Evolutionary conservation across 2,113 vertebrate genomes (phyloP).

Genomic region (Lasiurus borealis): DNA sequence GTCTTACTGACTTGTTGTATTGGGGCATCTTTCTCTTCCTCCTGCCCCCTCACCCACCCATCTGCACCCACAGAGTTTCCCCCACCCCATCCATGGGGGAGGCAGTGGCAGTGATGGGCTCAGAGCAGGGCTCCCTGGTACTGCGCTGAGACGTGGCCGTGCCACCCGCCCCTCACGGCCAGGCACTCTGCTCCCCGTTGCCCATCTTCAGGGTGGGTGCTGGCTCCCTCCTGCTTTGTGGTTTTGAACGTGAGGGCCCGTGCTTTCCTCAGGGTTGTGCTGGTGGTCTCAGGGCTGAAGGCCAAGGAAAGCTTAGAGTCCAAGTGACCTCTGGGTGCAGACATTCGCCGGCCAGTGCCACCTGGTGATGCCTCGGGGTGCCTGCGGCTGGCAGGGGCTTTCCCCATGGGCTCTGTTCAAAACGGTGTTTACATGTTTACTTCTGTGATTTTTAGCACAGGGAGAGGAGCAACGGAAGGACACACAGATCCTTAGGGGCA

Average conservation of each 20-base stretch:
- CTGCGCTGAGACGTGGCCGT: background rate
- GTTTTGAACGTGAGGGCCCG: background rate
- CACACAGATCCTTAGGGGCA: background rate
- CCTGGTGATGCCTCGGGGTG: background rate
- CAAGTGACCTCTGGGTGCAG: rapidly evolving
- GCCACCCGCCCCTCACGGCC: too few species aligned
- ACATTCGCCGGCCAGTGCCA: background rate
- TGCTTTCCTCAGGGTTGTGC: background rate
- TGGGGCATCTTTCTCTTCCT: background rate
- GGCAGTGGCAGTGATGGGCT: background rate
- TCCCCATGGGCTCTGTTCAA: background rate
- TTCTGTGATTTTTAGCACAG: background rate
- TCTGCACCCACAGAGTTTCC: rapidly evolving
- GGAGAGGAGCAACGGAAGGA: background rate
- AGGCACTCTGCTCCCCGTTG: rapidly evolving
- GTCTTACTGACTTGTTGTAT: background rate
- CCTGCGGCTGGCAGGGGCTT: background rate
- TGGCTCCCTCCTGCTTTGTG: background rate
- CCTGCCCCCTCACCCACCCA: background rate
- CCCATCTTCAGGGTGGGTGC: background rate
- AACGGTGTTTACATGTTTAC: background rate
- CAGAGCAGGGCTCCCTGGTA: background rate
- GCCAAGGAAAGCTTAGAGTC: background rate
- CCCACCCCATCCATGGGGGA: rapidly evolving
- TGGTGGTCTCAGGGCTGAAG: background rate